Conservation (phyloP, 1,140 invertebrate species). For the Trachymyrmex cornetzi region DNA sequence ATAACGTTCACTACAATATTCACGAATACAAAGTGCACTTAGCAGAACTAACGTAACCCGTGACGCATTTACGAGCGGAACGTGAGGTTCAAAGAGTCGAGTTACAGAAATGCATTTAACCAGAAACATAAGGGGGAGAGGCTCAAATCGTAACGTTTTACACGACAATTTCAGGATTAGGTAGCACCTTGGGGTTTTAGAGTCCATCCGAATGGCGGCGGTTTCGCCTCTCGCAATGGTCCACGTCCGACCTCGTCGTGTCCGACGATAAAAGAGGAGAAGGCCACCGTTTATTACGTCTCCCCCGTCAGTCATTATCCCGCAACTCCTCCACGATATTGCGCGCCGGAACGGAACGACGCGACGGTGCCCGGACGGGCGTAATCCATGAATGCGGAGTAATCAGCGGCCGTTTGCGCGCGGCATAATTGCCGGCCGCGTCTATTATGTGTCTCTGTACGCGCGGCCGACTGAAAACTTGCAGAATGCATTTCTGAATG, state of each 20-base stretch:
- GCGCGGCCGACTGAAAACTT: slow-evolving; percentile 47
- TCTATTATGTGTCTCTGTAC: slow-evolving; percentile 40
- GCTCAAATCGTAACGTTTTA: slow-evolving; percentile 62
- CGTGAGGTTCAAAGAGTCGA: slow-evolving; percentile 41
- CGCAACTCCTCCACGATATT: slow-evolving; percentile 57
- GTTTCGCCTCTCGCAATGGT: slow-evolving; percentile 41
- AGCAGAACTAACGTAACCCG: slow-evolving; percentile 31
- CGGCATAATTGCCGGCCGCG: slow-evolving; percentile 53
- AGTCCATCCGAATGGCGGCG: slow-evolving; percentile 36
- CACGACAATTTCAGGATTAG: slow-evolving; percentile 56
- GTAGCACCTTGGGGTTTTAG: slow-evolving; percentile 49
- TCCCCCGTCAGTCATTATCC: slow-evolving; percentile 60
- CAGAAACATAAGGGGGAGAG: slow-evolving; percentile 26
- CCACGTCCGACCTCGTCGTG: slow-evolving; percentile 35
- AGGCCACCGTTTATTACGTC: slow-evolving; percentile 58
- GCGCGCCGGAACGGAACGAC: slow-evolving; percentile 26
- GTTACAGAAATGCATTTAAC: slow-evolving; percentile 54
- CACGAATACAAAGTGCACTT: slow-evolving; percentile 51
- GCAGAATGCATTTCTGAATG: slow-evolving; percentile 56
- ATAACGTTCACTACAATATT: slow-evolving; percentile 45
- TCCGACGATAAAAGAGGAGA: slow-evolving; percentile 58
- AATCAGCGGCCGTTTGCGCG: slow-evolving; percentile 58
- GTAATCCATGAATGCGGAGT: slow-evolving; percentile 57
- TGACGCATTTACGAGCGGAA: slow-evolving; percentile 31
- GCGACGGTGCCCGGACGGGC: slow-evolving; percentile 16